Percentiles rank a stretch among this genome's conserved stretches.
Evolutionary conservation across 2,113 vertebrate species (phyloP).

Genomic region (Madoqua kirkii): DNA sequence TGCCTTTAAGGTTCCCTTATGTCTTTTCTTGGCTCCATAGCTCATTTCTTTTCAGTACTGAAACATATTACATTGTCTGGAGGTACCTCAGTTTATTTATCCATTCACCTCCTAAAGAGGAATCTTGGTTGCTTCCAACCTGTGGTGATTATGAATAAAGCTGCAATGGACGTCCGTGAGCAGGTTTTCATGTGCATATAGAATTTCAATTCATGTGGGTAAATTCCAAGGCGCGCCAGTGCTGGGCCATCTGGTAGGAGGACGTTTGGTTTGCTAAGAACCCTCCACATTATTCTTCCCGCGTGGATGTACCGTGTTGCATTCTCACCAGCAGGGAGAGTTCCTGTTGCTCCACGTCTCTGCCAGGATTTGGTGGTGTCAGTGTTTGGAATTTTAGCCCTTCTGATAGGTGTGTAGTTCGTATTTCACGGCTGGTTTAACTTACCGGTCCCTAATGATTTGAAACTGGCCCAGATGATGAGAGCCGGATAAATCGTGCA

Average conservation of each 20-base stretch:
- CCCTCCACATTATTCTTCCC: rapidly evolving
- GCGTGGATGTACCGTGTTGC: rapidly evolving
- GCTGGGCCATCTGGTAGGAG: background rate
- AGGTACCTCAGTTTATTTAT: rapidly evolving
- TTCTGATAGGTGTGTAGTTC: rapidly evolving
- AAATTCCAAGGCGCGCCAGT: rapidly evolving
- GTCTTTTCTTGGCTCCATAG: too few species aligned
- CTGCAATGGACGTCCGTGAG: rapidly evolving
- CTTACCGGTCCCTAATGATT: rapidly evolving
- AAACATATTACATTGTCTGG: rapidly evolving
- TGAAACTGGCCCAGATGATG: background rate
- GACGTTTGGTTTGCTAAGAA: background rate
- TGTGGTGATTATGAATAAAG: background rate
- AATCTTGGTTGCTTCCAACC: rapidly evolving
- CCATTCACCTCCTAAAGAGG: background rate
- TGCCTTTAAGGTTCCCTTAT: background rate
- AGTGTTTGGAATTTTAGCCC: background rate
- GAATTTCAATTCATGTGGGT: rapidly evolving
- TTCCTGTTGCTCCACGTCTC: rapidly evolving
- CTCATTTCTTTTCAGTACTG: too few species aligned
- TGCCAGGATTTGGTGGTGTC: rapidly evolving
- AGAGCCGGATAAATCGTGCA: rapidly evolving
- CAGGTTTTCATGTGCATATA: background rate
- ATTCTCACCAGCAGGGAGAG: rapidly evolving
- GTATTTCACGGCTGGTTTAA: background rate